Percentiles rank a stretch among this genome's conserved stretches.
These are phyloP conservation scores for Platycercus adscitus DNA, from an alignment of 2,113 vertebrate genomes.

Conservation along the genomic window DNA sequence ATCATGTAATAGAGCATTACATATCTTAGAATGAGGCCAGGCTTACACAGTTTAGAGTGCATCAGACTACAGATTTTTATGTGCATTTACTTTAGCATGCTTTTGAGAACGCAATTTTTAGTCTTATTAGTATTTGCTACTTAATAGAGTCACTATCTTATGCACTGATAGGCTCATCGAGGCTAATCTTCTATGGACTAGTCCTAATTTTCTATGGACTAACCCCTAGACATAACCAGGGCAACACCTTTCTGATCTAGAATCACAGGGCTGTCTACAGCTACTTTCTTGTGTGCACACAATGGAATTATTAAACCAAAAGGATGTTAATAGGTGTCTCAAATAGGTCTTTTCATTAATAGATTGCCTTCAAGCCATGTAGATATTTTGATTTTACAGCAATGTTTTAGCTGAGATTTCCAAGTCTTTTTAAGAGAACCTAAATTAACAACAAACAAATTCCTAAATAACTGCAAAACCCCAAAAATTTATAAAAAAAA, in stretches of 20 bases:
- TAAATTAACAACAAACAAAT: background rate
- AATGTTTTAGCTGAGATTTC: background rate
- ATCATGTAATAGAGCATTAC: background rate
- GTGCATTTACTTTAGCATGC: fast-evolving
- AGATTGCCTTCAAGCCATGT: background rate
- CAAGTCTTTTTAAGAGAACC: background rate
- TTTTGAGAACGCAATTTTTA: background rate
- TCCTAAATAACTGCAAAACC: background rate
- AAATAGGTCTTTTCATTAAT: background rate
- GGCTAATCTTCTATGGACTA: background rate
- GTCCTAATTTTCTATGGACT: background rate
- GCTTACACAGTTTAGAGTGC: background rate
- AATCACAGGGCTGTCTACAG: background rate
- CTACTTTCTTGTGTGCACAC: background rate
- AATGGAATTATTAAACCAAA: background rate
- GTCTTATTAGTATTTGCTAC: background rate
- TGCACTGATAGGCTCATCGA: background rate
- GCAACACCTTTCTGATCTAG: background rate
- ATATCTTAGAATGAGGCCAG: background rate
- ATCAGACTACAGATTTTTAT: background rate
- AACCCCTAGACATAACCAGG: background rate
- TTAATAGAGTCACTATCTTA: background rate
- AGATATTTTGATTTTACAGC: background rate
- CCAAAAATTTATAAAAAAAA: background rate
- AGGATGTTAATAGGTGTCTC: background rate